phyloP scores from a whole-genome alignment of 2,797 vertebrate genomes.

The Streptopelia turtur region DNA sequence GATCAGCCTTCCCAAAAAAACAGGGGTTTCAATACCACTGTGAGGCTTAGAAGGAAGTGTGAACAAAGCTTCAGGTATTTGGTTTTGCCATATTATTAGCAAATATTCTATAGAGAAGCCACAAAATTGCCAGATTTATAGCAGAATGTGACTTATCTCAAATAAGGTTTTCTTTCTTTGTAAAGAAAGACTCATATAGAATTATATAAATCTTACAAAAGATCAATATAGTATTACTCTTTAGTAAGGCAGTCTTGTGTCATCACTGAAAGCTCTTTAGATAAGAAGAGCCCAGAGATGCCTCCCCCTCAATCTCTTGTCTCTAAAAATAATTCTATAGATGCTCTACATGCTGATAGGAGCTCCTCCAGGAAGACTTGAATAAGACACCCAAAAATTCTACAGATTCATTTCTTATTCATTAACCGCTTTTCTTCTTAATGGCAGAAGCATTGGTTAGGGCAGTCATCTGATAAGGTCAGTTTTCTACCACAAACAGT shows the following conservation, averaged over 20 bases:
- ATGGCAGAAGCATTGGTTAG: neutral
- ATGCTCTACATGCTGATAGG: neutral
- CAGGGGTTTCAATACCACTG: neutral
- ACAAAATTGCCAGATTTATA: neutral
- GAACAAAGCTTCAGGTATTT: neutral
- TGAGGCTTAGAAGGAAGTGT: neutral
- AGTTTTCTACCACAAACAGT: neutral
- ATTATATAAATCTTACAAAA: neutral
- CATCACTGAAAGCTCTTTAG: neutral
- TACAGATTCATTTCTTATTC: neutral
- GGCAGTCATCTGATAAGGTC: neutral
- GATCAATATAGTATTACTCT: neutral
- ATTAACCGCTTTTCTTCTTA: neutral
- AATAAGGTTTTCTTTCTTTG: neutral
- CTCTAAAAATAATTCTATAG: neutral
- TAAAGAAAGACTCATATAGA: neutral
- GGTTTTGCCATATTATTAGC: neutral
- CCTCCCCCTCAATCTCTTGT: neutral
- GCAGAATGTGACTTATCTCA: neutral
- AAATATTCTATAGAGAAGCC: neutral
- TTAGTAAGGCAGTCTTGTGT: neutral
- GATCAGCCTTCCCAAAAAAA: neutral
- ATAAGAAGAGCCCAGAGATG: neutral
- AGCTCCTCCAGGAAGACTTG: neutral
- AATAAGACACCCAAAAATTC: neutral